phyloP scores from a whole-genome alignment of 2,888 invertebrate species.

The Cheilosia impressa region DNA sequence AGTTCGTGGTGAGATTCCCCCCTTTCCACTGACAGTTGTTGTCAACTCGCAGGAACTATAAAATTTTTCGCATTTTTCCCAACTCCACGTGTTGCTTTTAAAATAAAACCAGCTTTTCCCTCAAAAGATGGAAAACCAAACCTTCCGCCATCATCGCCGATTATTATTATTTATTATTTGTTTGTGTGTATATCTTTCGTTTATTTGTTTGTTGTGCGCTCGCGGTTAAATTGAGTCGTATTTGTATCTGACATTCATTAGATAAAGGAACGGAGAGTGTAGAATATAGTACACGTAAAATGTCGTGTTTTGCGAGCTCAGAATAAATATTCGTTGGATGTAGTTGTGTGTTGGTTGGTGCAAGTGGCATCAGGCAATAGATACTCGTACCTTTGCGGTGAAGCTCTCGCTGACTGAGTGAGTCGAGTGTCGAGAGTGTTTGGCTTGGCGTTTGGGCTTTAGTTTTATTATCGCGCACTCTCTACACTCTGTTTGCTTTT shows the following conservation, averaged over 20 bases:
- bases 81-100: conserved; percentile 61
- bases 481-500: conserved; percentile 40
- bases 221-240: conserved; percentile 39
- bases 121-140: conserved; percentile 10
- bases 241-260: conserved; percentile 47
- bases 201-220: conserved; percentile 15
- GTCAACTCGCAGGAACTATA: conserved; percentile 16
- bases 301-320: conserved; percentile 12
- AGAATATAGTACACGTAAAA: background rate
- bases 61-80: conserved; percentile 46
- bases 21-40: conserved; percentile 25
- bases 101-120: background rate
- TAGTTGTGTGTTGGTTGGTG: conserved; percentile 12
- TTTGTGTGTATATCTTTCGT: conserved; percentile 29
- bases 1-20: background rate
- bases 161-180: conserved; percentile 33
- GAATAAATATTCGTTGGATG: conserved; percentile 25
- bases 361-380: conserved; percentile 28
- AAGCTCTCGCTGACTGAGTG: conserved; percentile 6
- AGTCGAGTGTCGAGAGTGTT: background rate
- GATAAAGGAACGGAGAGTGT: conserved; percentile 30
- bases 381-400: conserved; percentile 16
- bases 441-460: conserved; percentile 9
- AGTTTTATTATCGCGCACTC: conserved; percentile 50
- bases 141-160: background rate